These are phyloP conservation scores for Trachurus trachurus DNA, from an alignment of 2,797 vertebrate species.

Conservation along the genomic window DNA sequence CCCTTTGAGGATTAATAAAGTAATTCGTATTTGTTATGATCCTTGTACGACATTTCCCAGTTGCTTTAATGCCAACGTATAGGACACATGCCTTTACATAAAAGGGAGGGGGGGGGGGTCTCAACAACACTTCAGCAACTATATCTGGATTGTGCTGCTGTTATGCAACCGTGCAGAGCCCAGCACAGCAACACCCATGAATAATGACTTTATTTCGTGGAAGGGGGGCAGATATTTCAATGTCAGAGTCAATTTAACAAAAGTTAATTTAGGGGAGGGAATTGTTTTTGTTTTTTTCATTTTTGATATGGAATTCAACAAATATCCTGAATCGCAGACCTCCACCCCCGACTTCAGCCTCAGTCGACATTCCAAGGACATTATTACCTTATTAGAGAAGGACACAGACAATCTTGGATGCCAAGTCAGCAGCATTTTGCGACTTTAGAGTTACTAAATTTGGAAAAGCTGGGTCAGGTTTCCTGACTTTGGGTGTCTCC, in stretches of 20 bases:
- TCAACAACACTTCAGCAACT: neutral
- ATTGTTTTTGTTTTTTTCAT: neutral
- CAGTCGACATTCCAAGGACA: constrained; percentile 54
- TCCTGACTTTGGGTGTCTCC: constrained; percentile 89
- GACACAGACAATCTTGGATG: constrained; percentile 59
- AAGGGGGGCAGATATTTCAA: neutral
- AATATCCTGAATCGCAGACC: constrained; percentile 42
- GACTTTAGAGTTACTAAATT: constrained; percentile 80
- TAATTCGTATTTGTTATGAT: too few species aligned
- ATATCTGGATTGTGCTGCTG: constrained; percentile 9
- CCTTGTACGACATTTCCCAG: too few species aligned
- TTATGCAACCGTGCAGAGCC: neutral
- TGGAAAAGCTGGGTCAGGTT: constrained; percentile 83
- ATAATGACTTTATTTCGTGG: neutral
- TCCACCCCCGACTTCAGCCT: constrained; percentile 30
- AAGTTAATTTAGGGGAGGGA: neutral
- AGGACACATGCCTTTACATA: neutral
- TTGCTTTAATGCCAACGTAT: neutral
- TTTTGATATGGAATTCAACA: constrained; percentile 18
- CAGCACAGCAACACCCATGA: neutral
- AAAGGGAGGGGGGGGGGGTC: neutral
- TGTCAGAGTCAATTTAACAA: neutral
- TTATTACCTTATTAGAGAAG: constrained; percentile 53
- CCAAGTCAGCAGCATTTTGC: constrained; percentile 79
- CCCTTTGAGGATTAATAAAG: too few species aligned